Evolutionary conservation across 2,888 invertebrate genomes (phyloP), one percentile per base, ranked within the genome.

Genomic region (Epirrhoe tristata): DNA sequence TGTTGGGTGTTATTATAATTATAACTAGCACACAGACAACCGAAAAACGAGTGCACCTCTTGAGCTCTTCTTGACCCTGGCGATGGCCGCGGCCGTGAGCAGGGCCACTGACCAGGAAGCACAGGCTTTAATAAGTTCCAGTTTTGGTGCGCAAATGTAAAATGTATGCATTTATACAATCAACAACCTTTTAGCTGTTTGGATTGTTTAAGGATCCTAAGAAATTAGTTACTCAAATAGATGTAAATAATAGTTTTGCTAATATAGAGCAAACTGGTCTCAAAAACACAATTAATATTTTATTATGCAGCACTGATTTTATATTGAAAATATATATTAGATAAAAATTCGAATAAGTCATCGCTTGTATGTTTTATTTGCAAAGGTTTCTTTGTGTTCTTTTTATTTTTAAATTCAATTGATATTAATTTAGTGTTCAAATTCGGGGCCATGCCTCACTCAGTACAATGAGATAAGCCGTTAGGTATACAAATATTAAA

Each of bases 31-130:
- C n/a, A n/a, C n/a, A 43, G 54, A 31, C 12, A 31, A 63, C 52
- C 16, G 48, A 48, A 14, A 39, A 52, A 53, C 39, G 31, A 17
- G 6, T 54, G n/a, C 57, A 58, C n/a, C 32, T 59, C 64, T 58
- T 59, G 64, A 53, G 31, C 8, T 34, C 31, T 17, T 34, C 31
- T 17, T 43, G 59, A 32, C 58, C 50, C 50, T 59, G 50, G 31
- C 12, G 58, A 34, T 7, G 59, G 39, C 50, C 48, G 8, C 6
- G 57, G 5, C 63, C 63, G 24, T 63, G 63, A 63, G 32, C 51
- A 14, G 43, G 58, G 63, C 52, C 50, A 32, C 57, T n/a, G 32
- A 31, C 34, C 63, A 63, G 63, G 63, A 63, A 63, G 46, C 31
- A 48, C 14, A 8, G 6, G 57, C 14, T 57, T 7, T 46, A 24